phyloP scores from a whole-genome alignment of 2,888 invertebrate genomes.

The Pecten maximus region DNA sequence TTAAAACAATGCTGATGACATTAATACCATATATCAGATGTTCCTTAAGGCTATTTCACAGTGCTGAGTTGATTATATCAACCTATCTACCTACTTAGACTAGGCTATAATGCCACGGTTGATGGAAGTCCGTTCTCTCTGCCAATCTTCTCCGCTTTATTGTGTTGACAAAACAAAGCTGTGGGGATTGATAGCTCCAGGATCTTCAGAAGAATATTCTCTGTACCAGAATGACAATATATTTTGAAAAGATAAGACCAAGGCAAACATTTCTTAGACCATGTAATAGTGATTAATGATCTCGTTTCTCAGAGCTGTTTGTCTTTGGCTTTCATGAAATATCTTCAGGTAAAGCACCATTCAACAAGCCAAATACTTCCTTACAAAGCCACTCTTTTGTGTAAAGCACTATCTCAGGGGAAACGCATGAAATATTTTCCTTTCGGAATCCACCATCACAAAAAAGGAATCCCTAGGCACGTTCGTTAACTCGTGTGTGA shows the following conservation, averaged over 20 bases:
- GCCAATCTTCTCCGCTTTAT: neutral
- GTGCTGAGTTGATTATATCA: neutral
- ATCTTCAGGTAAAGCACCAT: neutral
- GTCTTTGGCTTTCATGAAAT: neutral
- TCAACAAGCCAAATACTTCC: conserved; percentile 1
- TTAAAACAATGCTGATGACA: neutral
- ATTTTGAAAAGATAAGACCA: neutral
- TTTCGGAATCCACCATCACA: conserved; percentile 18
- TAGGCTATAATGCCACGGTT: neutral
- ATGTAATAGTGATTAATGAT: neutral
- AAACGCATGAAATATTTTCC: neutral
- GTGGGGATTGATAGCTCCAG: neutral
- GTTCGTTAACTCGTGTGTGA: conserved; percentile 1
- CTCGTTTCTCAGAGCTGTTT: neutral
- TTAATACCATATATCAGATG: neutral
- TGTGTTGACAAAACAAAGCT: conserved; percentile 33
- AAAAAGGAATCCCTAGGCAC: conserved; percentile 29
- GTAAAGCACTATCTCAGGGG: neutral
- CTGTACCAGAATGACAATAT: neutral
- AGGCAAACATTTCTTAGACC: neutral
- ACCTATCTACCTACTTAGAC: neutral
- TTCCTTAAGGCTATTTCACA: neutral
- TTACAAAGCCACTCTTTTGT: neutral
- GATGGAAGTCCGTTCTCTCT: neutral
- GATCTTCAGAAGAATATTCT: neutral